Evolutionary conservation across 2,113 vertebrate species (phyloP).

Genomic region (Smithornis capensis): DNA sequence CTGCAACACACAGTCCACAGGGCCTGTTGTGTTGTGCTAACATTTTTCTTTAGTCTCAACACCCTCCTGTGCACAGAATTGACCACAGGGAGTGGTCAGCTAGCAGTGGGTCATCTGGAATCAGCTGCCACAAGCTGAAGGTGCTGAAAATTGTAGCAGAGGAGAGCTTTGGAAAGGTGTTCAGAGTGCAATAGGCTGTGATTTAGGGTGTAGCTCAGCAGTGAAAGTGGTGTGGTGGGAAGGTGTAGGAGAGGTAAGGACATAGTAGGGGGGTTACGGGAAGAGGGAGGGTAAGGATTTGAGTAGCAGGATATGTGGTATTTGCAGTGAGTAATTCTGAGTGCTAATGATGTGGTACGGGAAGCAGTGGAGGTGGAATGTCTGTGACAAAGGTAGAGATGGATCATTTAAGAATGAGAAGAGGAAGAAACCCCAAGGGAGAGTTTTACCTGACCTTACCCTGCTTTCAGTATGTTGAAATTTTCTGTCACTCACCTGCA

Average conservation of each 20-base stretch:
- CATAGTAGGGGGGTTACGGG: accelerated
- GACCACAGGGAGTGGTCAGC: neutral
- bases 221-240: neutral
- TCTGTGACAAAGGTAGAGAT: neutral
- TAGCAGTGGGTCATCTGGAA: neutral
- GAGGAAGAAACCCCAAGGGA: neutral
- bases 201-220: neutral
- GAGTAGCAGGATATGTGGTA: neutral
- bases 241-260: neutral
- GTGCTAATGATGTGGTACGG: neutral
- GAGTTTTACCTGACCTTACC: neutral
- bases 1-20: neutral
- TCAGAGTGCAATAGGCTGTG: neutral
- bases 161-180: neutral
- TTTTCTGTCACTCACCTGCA: neutral
- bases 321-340: neutral
- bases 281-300: neutral
- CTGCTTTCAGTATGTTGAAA: neutral
- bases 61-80: neutral
- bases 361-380: neutral
- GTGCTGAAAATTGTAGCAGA: neutral
- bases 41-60: accelerated
- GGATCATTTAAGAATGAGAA: neutral
- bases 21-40: neutral
- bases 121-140: neutral